Conservation (phyloP, 2,797 vertebrate genomes). For the Champsocephalus gunnari region DNA sequence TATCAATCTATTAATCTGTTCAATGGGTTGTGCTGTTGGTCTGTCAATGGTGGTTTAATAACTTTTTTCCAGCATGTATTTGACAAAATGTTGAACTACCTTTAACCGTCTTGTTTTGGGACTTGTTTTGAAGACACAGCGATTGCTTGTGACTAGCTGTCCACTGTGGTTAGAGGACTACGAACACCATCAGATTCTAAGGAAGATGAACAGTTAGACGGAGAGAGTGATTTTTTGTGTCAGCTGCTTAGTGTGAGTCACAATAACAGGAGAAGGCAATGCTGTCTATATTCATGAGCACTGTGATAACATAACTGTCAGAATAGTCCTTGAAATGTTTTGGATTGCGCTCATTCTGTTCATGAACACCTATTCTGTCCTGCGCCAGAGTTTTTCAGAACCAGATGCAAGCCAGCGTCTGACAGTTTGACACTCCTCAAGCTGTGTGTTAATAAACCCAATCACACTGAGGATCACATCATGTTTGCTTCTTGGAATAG, state of each 20-base stretch:
- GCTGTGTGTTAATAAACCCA: slow-evolving; percentile 32
- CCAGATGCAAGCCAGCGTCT: slow-evolving; percentile 11
- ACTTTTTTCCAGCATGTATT: no score
- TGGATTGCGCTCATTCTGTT: slow-evolving; percentile 29
- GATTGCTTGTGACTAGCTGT: neutral
- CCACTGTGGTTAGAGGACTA: neutral
- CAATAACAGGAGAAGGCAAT: slow-evolving; percentile 33
- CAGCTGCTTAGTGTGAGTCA: slow-evolving; percentile 39
- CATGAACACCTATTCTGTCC: slow-evolving; percentile 19
- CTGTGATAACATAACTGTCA: slow-evolving; percentile 55
- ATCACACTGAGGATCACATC: slow-evolving; percentile 6
- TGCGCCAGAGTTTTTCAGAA: slow-evolving; percentile 22
- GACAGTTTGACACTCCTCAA: slow-evolving; percentile 20
- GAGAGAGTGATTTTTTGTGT: slow-evolving; percentile 21
- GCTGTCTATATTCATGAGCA: slow-evolving; percentile 64
- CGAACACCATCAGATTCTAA: neutral
- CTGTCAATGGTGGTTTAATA: no score
- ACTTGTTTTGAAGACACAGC: neutral
- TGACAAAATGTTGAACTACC: neutral
- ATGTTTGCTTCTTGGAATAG: neutral
- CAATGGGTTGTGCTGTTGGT: no score
- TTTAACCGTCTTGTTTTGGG: neutral
- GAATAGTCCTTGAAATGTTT: slow-evolving; percentile 40
- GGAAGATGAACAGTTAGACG: slow-evolving; percentile 8
- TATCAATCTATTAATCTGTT: no score